phyloP scores from a whole-genome alignment of 1,140 invertebrate species.

The Drosophila kanapiae region DNA sequence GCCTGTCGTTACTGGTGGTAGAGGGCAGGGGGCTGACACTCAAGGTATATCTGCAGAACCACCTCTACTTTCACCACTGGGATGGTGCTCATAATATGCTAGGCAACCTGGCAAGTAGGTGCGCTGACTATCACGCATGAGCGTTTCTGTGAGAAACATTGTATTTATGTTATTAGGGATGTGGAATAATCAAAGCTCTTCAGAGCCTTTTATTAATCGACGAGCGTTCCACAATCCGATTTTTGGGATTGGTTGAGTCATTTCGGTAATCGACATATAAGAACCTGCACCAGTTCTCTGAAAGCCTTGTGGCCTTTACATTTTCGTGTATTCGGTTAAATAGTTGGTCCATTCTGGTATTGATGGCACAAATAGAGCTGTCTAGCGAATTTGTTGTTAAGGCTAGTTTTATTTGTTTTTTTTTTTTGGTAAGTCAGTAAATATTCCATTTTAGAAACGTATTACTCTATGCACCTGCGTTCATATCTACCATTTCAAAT shows the following conservation, averaged over 20 bases:
- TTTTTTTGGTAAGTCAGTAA: too few species aligned
- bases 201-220: constrained; percentile 1
- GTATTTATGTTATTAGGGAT: constrained; percentile 18
- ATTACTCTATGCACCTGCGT: too few species aligned
- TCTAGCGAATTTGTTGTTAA: constrained; percentile 22
- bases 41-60: not conserved
- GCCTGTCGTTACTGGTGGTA: not conserved
- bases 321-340: constrained; percentile 30
- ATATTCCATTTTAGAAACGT: too few species aligned
- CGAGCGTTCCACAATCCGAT: constrained; percentile 32
- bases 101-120: constrained; percentile 4
- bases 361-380: constrained; percentile 17
- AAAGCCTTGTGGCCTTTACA: constrained; percentile 23
- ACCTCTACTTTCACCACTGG: constrained; percentile 3
- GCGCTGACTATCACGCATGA: constrained; percentile 8
- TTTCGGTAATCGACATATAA: too few species aligned
- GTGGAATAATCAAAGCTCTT: constrained; percentile 16
- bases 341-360: constrained; percentile 28
- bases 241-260: constrained; percentile 19
- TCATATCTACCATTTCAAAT: too few species aligned
- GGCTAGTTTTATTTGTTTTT: too few species aligned
- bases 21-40: not conserved
- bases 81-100: not conserved
- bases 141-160: constrained; percentile 29
- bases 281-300: constrained; percentile 22